These are phyloP conservation scores for Bombus picipes DNA, from an alignment of 1,140 invertebrate genomes.

Conservation along the genomic window DNA sequence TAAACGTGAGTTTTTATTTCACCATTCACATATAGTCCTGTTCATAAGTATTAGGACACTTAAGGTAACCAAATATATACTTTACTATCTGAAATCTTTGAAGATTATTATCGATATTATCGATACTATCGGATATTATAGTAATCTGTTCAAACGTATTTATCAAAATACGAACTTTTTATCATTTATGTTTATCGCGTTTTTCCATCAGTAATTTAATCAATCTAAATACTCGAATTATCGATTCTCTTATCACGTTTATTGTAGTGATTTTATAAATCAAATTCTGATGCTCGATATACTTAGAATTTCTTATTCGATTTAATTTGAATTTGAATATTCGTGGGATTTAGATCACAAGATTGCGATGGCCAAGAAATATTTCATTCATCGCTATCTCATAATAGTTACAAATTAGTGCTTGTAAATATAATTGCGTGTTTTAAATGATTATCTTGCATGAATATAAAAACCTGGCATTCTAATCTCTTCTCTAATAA, in stretches of 20 bases:
- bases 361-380: neutral
- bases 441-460: neutral
- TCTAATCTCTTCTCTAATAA: too few relatives aligned
- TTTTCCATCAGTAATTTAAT: too few relatives aligned
- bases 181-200: too few relatives aligned
- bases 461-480: neutral
- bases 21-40: neutral
- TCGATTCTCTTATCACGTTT: too few relatives aligned
- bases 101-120: neutral
- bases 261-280: neutral
- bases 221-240: too few relatives aligned
- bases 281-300: neutral
- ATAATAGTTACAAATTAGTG: neutral
- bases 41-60: neutral
- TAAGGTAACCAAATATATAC: neutral
- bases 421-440: neutral
- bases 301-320: neutral
- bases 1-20: conserved; percentile 77
- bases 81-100: neutral
- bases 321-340: neutral
- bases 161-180: too few relatives aligned
- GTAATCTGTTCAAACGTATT: too few relatives aligned
- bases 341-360: neutral
- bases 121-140: too few relatives aligned
- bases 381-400: neutral